Conservation (phyloP, 92 coral and sea anemone genomes). For the Plumapathes pennacea region DNA sequence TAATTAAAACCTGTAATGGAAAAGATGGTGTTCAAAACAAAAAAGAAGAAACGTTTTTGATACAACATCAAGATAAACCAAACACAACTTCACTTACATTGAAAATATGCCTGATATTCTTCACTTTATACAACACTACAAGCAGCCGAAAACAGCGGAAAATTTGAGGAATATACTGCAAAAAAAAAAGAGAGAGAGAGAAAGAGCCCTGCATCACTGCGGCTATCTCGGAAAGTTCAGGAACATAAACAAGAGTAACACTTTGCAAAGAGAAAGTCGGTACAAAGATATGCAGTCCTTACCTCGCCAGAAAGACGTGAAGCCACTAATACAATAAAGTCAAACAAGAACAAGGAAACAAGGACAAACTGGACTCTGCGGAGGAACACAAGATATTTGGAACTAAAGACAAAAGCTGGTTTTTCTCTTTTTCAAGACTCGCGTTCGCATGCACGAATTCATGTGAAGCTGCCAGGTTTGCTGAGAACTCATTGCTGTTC, state of each 20-base stretch:
- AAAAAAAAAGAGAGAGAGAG: background rate
- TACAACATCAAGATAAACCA: background rate
- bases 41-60: background rate
- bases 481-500: too few relatives aligned
- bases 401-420: background rate
- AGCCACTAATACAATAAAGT: slow-evolving; percentile 45
- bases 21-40: background rate
- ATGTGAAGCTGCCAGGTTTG: too few relatives aligned
- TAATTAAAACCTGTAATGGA: slow-evolving; percentile 51
- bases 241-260: too few relatives aligned
- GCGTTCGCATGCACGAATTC: too few relatives aligned
- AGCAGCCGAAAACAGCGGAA: slow-evolving; percentile 78
- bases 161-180: slow-evolving; percentile 74
- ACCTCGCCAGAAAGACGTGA: slow-evolving; percentile 56
- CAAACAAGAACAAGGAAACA: slow-evolving; percentile 67
- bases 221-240: too few relatives aligned
- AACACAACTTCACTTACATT: slow-evolving; percentile 47
- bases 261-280: background rate
- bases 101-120: slow-evolving; percentile 84
- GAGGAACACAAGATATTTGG: background rate
- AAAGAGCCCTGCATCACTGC: background rate
- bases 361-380: slow-evolving; percentile 79
- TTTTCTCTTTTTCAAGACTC: too few relatives aligned
- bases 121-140: slow-evolving; percentile 78
- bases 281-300: background rate